phyloP scores from a whole-genome alignment of 2,797 vertebrate species.

The Australoheros facetus region DNA sequence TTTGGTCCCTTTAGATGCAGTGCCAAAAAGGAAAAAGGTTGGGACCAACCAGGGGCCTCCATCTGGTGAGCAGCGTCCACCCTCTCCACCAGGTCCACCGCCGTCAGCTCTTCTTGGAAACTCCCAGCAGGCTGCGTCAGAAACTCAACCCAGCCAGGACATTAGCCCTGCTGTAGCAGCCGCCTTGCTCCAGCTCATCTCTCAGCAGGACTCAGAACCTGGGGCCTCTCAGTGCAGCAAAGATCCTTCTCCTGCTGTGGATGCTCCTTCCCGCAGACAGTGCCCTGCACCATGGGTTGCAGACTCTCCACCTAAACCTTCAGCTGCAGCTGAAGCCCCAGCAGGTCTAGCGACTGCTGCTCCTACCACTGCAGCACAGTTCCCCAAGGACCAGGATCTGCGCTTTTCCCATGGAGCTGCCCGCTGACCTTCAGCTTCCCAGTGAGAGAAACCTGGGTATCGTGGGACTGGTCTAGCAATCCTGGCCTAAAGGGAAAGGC shows the following conservation, averaged over 20 bases:
- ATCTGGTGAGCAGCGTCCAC: slow-evolving; percentile 86
- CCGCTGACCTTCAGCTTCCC: slow-evolving; percentile 71
- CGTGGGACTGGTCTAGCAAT: slow-evolving; percentile 63
- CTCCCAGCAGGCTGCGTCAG: slow-evolving; percentile 56
- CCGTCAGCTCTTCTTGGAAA: slow-evolving; percentile 73
- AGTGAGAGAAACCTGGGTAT: slow-evolving; percentile 64
- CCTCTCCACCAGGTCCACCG: slow-evolving; percentile 87
- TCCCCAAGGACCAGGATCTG: slow-evolving; percentile 96
- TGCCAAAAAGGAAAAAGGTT: slow-evolving; percentile 83
- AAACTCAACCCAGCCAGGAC: slow-evolving; percentile 79
- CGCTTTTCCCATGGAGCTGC: slow-evolving; percentile 87
- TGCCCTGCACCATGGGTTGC: slow-evolving; percentile 72
- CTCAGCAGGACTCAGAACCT: slow-evolving; percentile 86
- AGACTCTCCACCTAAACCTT: slow-evolving; percentile 78
- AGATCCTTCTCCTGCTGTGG: slow-evolving; percentile 60
- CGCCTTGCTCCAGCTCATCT: slow-evolving; percentile 91
- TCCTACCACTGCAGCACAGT: slow-evolving; percentile 84
- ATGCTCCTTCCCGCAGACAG: slow-evolving; percentile 49
- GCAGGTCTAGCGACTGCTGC: slow-evolving; percentile 45
- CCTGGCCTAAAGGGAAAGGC: slow-evolving; percentile 60
- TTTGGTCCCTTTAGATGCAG: slow-evolving; percentile 70
- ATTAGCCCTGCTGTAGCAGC: slow-evolving; percentile 89
- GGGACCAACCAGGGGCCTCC: slow-evolving; percentile 79
- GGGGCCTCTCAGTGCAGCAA: slow-evolving; percentile 63
- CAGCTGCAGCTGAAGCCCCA: slow-evolving; percentile 76